Evolutionary conservation across 1,140 invertebrate genomes (phyloP).

Genomic region (Drosophila novamexicana): DNA sequence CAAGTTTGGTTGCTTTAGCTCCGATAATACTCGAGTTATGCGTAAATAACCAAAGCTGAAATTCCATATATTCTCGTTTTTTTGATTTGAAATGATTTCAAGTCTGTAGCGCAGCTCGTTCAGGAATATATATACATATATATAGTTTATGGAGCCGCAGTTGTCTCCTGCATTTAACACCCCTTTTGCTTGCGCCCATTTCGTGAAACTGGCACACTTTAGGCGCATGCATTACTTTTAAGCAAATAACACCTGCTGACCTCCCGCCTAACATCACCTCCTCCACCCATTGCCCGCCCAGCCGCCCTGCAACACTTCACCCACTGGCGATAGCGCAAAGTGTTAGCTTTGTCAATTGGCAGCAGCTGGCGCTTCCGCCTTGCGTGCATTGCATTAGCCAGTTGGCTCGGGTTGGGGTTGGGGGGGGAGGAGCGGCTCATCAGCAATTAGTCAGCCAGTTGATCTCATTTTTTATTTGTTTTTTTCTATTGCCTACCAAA

Average conservation of each 20-base stretch:
- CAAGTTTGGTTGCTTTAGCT: too few species aligned
- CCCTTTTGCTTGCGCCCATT: too few species aligned
- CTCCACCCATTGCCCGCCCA: neutral
- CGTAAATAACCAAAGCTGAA: too few species aligned
- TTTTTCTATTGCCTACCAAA: constrained; percentile 17
- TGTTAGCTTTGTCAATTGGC: constrained; percentile 67
- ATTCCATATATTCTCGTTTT: too few species aligned
- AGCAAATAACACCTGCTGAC: constrained; percentile 12
- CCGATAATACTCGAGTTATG: too few species aligned
- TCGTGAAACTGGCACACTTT: constrained; percentile 11
- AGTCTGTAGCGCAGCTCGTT: too few species aligned
- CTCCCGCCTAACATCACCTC: neutral
- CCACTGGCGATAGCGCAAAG: constrained; percentile 31
- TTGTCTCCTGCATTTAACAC: too few species aligned
- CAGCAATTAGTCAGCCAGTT: constrained; percentile 50
- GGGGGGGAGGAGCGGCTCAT: neutral
- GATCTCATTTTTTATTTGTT: neutral
- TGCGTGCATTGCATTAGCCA: constrained; percentile 1
- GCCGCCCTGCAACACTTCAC: neutral
- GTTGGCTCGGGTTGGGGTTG: neutral
- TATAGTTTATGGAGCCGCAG: too few species aligned
- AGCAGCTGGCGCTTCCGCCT: constrained; percentile 54
- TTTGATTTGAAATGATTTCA: too few species aligned
- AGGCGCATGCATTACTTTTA: constrained; percentile 20
- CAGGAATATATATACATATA: too few species aligned